These are phyloP conservation scores for Noctua janthina DNA, from an alignment of 2,888 invertebrate genomes.

Conservation along the genomic window DNA sequence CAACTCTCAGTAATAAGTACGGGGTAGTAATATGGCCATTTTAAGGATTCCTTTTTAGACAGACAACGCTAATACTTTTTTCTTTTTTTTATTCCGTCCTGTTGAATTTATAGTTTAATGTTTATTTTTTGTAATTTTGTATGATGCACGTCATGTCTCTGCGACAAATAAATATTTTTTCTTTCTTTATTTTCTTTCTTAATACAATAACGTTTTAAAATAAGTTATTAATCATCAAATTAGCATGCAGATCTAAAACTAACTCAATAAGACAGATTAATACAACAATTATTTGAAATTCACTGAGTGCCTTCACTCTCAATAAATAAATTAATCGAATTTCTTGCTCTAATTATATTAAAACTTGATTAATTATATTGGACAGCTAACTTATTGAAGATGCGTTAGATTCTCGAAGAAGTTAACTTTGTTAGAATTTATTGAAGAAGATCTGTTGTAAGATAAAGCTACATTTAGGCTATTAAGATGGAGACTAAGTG, in stretches of 20 bases:
- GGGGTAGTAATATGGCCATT: not conserved
- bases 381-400: conserved; percentile 10
- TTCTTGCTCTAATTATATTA: conserved; percentile 24
- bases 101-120: no score
- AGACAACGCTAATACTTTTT: not conserved
- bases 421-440: conserved; percentile 37
- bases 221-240: conserved; percentile 4
- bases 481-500: conserved; percentile 31
- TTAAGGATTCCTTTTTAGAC: not conserved
- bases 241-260: conserved; percentile 16
- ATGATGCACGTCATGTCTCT: no score
- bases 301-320: conserved; percentile 15
- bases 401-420: conserved; percentile 1
- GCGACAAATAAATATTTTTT: no score
- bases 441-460: conserved; percentile 21
- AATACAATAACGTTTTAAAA: not conserved
- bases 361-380: conserved; percentile 34
- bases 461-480: conserved; percentile 14
- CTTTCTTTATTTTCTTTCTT: no score
- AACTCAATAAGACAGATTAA: conserved; percentile 21
- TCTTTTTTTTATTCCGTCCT: no score
- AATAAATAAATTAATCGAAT: conserved; percentile 25
- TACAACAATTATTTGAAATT: conserved; percentile 11
- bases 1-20: no score
- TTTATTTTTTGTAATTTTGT: no score